Evolutionary conservation across 2,888 invertebrate genomes (phyloP).

Genomic region (Sipunculus nudus): DNA sequence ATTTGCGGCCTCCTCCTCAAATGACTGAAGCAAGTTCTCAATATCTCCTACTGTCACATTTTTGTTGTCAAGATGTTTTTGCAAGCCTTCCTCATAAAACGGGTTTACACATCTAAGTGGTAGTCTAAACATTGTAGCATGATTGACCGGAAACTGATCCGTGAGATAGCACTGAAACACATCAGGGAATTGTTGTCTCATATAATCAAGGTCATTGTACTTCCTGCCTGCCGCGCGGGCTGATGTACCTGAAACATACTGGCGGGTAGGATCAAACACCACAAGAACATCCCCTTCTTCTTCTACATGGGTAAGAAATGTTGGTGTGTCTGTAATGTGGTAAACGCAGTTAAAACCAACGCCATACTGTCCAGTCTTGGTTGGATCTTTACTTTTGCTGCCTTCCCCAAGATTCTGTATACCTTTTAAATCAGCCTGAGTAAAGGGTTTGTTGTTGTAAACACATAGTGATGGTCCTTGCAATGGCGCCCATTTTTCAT

Average conservation of each 20-base stretch:
- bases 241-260: slow-evolving; percentile 44
- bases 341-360: slow-evolving; percentile 63
- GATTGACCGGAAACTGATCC: slow-evolving; percentile 27
- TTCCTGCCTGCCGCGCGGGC: slow-evolving; percentile 37
- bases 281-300: slow-evolving; percentile 46
- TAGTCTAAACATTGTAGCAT: slow-evolving; percentile 53
- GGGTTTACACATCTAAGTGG: slow-evolving; percentile 52
- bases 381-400: slow-evolving; percentile 52
- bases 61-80: slow-evolving; percentile 46
- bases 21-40: slow-evolving; percentile 35
- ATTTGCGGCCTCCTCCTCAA: slow-evolving; percentile 44
- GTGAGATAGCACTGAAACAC: slow-evolving; percentile 46
- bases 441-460: slow-evolving; percentile 57
- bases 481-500: slow-evolving; percentile 41
- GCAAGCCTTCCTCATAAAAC: slow-evolving; percentile 38
- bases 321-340: slow-evolving; percentile 59
- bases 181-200: slow-evolving; percentile 32
- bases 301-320: slow-evolving; percentile 47
- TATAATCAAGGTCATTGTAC: slow-evolving; percentile 25
- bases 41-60: slow-evolving; percentile 27
- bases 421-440: slow-evolving; percentile 52
- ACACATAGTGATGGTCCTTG: slow-evolving; percentile 62
- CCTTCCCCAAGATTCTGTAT: slow-evolving; percentile 59
- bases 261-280: slow-evolving; percentile 54
- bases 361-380: slow-evolving; percentile 61